Base-by-base conservation (phyloP, 2,888 invertebrate species). In the Agapostemon virescens region DNA sequence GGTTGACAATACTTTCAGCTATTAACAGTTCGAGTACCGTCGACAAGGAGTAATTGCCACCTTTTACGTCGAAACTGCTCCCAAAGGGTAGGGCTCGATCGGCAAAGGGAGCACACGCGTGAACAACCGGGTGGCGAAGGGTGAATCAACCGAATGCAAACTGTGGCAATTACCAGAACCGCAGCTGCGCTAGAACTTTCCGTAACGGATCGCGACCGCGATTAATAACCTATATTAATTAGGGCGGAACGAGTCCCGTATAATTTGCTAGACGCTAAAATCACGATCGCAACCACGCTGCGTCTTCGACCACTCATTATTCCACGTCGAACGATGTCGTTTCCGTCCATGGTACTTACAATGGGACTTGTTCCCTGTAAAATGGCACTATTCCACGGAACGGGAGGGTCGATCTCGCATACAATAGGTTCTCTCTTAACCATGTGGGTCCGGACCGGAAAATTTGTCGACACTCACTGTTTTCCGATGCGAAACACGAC, bases 141-240 rank as follows among this genome's bases (percentile, higher is more conserved):
- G 74, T 66, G 77, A 78, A 77, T 84, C 76, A 82, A 82, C 71
- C 79, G 67, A 55, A 66, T 64, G 81, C 83, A 84, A 88, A 87
- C 85, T 88, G 84, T 79, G 67, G 86, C 85, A 83, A 88, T 88
- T 88, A 88, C 82, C 79, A 76, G 80, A 78, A 83, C 84, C 87
- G 71, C 80, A 84, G 82, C 87, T 84, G 83, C 79, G 78, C 82
- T 58, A 80, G 85, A 89, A 88, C 84, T 89, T 88, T 85, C 85
- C 68, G 77, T 79, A 87, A 87, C 85, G 76, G 88, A 85, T 88
- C 84, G 83, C 69, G 64, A 67, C 45, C 72, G 81, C 87, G 78
- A 88, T 88, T 89, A 89, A 89, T 89, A 86, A 81, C 83, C 74
- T 74, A 77, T 85, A 89, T 88, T 88, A 89, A 88, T 89, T 88